A percentile compares a stretch with the other conserved stretches of the same genome.
These are phyloP conservation scores for Deilephila porcellus DNA, from an alignment of 2,888 invertebrate species.

Conservation along the genomic window DNA sequence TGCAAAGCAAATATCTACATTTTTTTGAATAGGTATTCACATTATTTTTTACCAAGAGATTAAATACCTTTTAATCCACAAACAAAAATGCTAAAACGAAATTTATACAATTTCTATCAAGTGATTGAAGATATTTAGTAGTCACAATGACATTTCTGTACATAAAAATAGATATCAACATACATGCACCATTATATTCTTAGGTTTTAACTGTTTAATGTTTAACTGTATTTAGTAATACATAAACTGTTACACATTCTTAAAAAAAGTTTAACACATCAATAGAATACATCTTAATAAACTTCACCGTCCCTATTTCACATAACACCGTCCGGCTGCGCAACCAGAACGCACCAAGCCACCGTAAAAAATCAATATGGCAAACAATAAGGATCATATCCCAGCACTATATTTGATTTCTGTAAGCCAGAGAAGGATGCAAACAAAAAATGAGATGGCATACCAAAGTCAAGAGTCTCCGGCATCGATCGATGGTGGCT, in stretches of 20 bases:
- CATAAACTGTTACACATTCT: neutral
- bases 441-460: constrained; percentile 67
- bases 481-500: constrained; percentile 74
- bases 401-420: constrained; percentile 63
- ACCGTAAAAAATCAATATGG: constrained; percentile 78
- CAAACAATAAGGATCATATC: constrained; percentile 75
- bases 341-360: constrained; percentile 56
- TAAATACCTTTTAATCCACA: no score
- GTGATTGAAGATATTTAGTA: no score
- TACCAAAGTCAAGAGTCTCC: constrained; percentile 79
- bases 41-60: no score
- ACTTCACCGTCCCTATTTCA: neutral
- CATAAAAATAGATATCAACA: neutral
- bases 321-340: constrained; percentile 36
- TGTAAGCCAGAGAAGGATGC: constrained; percentile 70
- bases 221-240: no score
- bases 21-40: no score
- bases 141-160: no score
- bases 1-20: no score
- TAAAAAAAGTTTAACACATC: neutral
- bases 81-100: no score
- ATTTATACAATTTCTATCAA: no score
- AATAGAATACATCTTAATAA: neutral
- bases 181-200: constrained; percentile 8
- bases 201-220: neutral